Evolutionary conservation across 2,113 vertebrate species (phyloP).

Genomic region (Suncus etruscus): DNA sequence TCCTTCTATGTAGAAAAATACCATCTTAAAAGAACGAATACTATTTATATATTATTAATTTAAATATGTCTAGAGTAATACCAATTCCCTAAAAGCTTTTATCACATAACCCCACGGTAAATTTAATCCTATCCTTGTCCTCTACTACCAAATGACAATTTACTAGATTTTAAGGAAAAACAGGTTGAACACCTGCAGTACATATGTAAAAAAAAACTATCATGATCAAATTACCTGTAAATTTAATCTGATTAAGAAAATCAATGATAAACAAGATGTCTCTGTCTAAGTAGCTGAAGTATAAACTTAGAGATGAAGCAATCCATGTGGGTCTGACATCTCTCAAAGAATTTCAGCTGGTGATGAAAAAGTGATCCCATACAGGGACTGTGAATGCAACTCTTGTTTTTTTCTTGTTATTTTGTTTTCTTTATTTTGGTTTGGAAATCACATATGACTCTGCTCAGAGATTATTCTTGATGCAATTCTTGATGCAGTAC

Average conservation of each 20-base stretch:
- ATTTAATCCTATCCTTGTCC: neutral
- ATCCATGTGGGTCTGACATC: neutral
- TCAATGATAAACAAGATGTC: neutral
- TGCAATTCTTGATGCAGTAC: too few species aligned
- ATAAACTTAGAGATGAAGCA: neutral
- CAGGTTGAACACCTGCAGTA: neutral
- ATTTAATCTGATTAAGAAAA: conserved; percentile 29
- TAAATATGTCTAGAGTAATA: neutral
- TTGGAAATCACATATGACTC: too few species aligned
- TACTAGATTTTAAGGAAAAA: conserved; percentile 4
- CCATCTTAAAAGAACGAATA: neutral
- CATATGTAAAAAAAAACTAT: neutral
- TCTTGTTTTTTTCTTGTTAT: too few species aligned
- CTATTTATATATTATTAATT: conserved; percentile 3
- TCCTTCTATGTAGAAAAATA: conserved; percentile 9
- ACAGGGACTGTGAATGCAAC: too few species aligned
- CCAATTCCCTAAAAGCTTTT: neutral
- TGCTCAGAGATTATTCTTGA: too few species aligned
- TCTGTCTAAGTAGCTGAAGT: neutral
- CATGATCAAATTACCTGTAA: neutral
- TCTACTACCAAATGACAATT: conserved; percentile 11
- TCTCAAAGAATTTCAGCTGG: neutral
- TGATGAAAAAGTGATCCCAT: neutral
- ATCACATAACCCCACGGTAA: neutral
- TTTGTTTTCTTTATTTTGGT: too few species aligned